Conservation (phyloP, 53 echinoderm and acorn worm genomes). For the Apostichopus leukothele region DNA sequence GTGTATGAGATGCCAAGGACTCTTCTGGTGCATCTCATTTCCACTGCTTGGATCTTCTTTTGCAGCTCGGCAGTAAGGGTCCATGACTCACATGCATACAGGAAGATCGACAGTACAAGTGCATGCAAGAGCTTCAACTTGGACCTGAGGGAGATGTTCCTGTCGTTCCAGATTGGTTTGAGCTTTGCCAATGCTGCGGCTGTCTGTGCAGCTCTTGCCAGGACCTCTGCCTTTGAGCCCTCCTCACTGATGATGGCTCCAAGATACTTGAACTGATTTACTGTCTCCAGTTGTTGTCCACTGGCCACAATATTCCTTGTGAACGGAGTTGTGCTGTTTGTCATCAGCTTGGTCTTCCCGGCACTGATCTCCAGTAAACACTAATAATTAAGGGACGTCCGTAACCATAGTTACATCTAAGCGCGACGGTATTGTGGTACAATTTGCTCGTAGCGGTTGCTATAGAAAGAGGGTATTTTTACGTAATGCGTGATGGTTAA, state of each 20-base stretch:
- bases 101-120: conserved; percentile 28
- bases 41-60: conserved; percentile 41
- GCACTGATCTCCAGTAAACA: conserved; percentile 45
- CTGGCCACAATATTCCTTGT: background rate
- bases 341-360: conserved; percentile 57
- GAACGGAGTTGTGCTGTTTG: conserved; percentile 36
- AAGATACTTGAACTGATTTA: conserved; percentile 50
- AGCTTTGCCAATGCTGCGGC: conserved; percentile 30
- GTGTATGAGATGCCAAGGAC: conserved; percentile 45
- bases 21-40: conserved; percentile 44
- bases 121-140: conserved; percentile 37
- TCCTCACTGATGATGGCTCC: conserved; percentile 52
- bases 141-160: conserved; percentile 17
- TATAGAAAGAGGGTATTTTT: background rate
- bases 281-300: conserved; percentile 44
- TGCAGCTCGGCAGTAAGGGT: conserved; percentile 52
- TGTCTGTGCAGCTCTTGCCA: conserved; percentile 10
- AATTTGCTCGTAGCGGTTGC: background rate
- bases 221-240: conserved; percentile 50
- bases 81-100: conserved; percentile 42
- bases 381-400: conserved; percentile 5
- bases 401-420: background rate
- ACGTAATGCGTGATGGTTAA: too few species aligned
- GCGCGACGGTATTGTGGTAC: background rate
- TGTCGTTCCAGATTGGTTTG: conserved; percentile 35